Base-by-base conservation (phyloP, 2,797 vertebrate genomes). In the Cetoscarus ocellatus region DNA sequence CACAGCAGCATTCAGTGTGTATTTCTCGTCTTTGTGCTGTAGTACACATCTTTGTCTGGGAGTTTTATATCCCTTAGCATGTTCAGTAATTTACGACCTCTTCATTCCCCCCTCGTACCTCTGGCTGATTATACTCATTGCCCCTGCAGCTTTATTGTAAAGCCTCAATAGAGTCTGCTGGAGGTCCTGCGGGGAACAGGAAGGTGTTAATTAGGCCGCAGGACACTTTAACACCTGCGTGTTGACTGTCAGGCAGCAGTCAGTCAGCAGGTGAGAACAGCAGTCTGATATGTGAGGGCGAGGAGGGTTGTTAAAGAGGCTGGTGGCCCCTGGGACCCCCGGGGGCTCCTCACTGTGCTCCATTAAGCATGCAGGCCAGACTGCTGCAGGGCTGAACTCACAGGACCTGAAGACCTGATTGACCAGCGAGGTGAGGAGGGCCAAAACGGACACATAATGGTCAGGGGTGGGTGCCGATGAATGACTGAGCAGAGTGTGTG, bases 201-300 rank as follows among this genome's bases (percentile, higher is more conserved):
- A 93, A 93, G 69, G 52, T 70, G 71, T 87, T 87, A 61, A 90
- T 91, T 79, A 88, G 63, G 72, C 81, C 73, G 52, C 5, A 38
- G 76, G 63, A 54, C 56, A 65, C 74, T 85, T 86, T 78, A 83
- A 90, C 91, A 91, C 91, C 88, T 91, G 85, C 68, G 64, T 82
- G 82, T 55, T 56, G 71, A 68, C 77, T 18, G 74, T 64, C 10
- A 52, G 48, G n/a, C 49, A 52, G 13, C 34, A 42, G 38, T 57
- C 70, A 68, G 55, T 80, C 39, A 82, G 71, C 67, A 75, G 79
- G 85, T 70, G 85, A 85, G 69, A 83, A 76, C 19, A 67, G 70
- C 0, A 50, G 76, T 79, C 63, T 66, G 69, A 77, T 18, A 60
- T 27, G 45, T 61, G 51, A 53, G 9, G 35, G 27, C 19, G 19